These are phyloP conservation scores for Sisyra terminalis DNA, from an alignment of 2,888 invertebrate genomes.

Conservation along the genomic window DNA sequence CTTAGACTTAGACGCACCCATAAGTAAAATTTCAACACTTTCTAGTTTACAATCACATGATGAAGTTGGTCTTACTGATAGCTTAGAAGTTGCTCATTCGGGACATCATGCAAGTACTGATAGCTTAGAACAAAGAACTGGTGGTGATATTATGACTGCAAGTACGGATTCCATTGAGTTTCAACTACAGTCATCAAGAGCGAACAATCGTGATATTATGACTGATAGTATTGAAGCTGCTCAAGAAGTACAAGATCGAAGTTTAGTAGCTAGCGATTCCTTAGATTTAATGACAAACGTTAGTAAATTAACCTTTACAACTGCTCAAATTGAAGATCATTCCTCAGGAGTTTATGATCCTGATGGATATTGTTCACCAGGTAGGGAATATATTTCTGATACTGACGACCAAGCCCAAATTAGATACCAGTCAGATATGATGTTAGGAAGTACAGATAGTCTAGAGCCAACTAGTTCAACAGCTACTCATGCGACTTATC, in stretches of 20 bases:
- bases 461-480: slow-evolving; percentile 63
- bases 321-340: slow-evolving; percentile 32
- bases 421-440: slow-evolving; percentile 27
- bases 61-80: slow-evolving; percentile 41
- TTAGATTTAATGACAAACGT: slow-evolving; percentile 26
- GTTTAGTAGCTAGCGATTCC: slow-evolving; percentile 32
- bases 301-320: slow-evolving; percentile 17
- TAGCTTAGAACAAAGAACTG: slow-evolving; percentile 44
- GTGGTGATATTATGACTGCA: slow-evolving; percentile 34
- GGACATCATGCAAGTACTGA: slow-evolving; percentile 44
- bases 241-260: slow-evolving; percentile 22
- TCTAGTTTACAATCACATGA: slow-evolving; percentile 27
- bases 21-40: slow-evolving; percentile 17
- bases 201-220: slow-evolving; percentile 24
- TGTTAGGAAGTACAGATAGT: slow-evolving; percentile 53
- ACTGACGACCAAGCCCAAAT: slow-evolving; percentile 10
- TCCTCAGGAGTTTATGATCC: slow-evolving; percentile 18
- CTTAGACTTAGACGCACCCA: slow-evolving; percentile 29
- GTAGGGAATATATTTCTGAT: slow-evolving; percentile 26
- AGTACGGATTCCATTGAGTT: slow-evolving; percentile 39
- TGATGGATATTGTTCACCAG: slow-evolving; percentile 30
- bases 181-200: slow-evolving; percentile 18
- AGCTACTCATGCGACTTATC: slow-evolving; percentile 68
- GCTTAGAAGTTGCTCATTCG: slow-evolving; percentile 33
- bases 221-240: slow-evolving; percentile 37